Evolutionary conservation across 2,888 invertebrate genomes (phyloP), one percentile per base, ranked within the genome.

Genomic region (Amaurobius ferox): DNA sequence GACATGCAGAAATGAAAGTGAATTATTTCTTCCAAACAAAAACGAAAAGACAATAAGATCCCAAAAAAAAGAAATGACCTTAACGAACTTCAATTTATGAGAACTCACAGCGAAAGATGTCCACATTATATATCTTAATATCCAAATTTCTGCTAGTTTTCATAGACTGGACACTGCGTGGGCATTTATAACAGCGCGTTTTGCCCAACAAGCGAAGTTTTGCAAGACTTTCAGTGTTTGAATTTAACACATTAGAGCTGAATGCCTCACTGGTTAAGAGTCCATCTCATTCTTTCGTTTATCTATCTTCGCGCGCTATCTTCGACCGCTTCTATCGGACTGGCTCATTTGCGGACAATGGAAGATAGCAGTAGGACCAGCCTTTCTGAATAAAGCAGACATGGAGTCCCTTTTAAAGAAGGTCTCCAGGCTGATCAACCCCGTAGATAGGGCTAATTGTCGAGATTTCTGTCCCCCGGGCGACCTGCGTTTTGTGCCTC

Each of bases 331-430:
- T 68, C 70, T 66, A 67, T 77, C 78, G 83, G 83, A 77, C 67
- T 39, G 62, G 71, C 77, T 85, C 83, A 85, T 85, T 85, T 85
- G 77, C 44, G 77, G 83, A 85, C 83, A 85, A 85, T 85, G 66
- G 79, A 44, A 26, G 67, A 66, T 79, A 71, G 72, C 72, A 66
- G 71, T 67, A 77, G 66, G 66, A 40, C 77, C 62, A 74, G 76
- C 70, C 32, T 48, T 74, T 80, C 68, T 72, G 40, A 81, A 81
- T 85, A 76, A 64, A 64, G 66, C 26, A 48, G 83, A 85, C 83
- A 77, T 67, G 71, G 55, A 64, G 66, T 32, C 44, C 72, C 61
- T 44, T 71, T 77, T 77, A 62, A 76, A 70, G 39, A 76, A 64
- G 62, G 30, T 73, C 39, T 67, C 35, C 74, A 70, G 23, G 66